A percentile compares a stretch with the other conserved stretches of the same genome.
These are phyloP conservation scores for Helicolenus hilgendorfi DNA, from an alignment of 2,797 vertebrate species.

Conservation along the genomic window DNA sequence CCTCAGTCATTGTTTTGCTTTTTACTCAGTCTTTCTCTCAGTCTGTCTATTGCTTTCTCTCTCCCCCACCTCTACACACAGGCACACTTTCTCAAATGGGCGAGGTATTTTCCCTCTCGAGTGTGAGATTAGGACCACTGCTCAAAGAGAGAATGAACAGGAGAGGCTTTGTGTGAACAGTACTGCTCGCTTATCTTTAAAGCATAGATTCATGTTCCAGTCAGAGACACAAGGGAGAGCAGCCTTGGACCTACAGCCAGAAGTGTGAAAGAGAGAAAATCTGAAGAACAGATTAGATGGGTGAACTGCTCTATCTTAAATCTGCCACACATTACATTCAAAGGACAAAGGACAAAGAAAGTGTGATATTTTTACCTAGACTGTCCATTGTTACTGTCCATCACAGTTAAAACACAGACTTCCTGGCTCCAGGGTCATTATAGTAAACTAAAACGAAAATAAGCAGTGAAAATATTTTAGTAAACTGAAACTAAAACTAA, in stretches of 20 bases:
- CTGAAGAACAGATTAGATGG: conserved; percentile 18
- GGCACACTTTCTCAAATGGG: conserved; percentile 47
- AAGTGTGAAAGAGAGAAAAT: conserved; percentile 32
- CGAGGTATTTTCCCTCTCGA: conserved; percentile 41
- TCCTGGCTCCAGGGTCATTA: background rate
- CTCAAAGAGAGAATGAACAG: conserved; percentile 54
- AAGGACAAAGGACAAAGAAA: background rate
- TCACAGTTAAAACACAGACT: background rate
- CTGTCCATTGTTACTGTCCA: background rate
- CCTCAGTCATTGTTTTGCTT: conserved; percentile 18
- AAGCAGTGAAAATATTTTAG: background rate
- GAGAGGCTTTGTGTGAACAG: conserved; percentile 52
- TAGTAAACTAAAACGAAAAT: background rate
- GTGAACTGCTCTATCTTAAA: background rate
- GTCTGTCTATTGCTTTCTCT: background rate
- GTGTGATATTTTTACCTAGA: background rate
- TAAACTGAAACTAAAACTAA: background rate
- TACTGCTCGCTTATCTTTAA: conserved; percentile 60
- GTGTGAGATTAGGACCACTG: conserved; percentile 47
- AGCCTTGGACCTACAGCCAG: conserved; percentile 28
- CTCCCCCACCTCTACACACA: conserved; percentile 39
- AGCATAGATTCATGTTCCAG: conserved; percentile 53
- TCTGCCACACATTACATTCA: background rate
- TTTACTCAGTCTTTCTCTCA: background rate
- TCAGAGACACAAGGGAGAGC: conserved; percentile 33